Conservation (phyloP, 2,888 invertebrate species). For the Zeuzera pyrina region DNA sequence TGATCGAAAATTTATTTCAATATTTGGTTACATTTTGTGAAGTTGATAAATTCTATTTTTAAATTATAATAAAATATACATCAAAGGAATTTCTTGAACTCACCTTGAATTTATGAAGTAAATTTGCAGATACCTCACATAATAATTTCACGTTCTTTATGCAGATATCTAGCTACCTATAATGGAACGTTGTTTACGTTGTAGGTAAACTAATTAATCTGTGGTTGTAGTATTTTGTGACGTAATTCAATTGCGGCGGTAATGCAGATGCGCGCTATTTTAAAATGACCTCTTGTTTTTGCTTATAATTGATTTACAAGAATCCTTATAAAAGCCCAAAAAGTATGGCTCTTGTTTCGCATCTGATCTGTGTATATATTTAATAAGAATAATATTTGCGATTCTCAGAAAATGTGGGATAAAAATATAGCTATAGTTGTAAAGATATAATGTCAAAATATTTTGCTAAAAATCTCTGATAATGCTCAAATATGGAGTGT, state of each 20-base stretch:
- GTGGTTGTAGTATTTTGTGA: too few species aligned
- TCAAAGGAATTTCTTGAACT: too few species aligned
- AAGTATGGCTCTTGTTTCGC: not conserved
- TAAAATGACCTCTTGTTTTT: slow-evolving; percentile 22
- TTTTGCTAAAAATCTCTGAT: not conserved
- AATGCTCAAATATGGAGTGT: slow-evolving; percentile 6
- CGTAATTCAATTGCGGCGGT: slow-evolving; percentile 20
- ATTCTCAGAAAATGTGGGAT: not conserved
- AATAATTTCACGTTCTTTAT: too few species aligned
- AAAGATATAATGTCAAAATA: not conserved
- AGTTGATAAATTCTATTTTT: too few species aligned
- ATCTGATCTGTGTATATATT: not conserved
- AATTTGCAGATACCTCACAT: too few species aligned
- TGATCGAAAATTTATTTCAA: too few species aligned
- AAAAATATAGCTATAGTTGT: not conserved
- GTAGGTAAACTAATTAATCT: too few species aligned
- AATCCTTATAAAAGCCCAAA: not conserved
- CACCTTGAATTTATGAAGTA: too few species aligned
- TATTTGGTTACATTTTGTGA: too few species aligned
- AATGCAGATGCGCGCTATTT: slow-evolving; percentile 45
- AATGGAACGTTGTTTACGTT: too few species aligned
- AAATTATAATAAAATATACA: too few species aligned
- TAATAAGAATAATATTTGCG: not conserved
- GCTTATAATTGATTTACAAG: slow-evolving; percentile 15
- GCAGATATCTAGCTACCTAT: too few species aligned